Evolutionary conservation across 2,797 vertebrate genomes (phyloP).

Genomic region (Heteromormyrus szaboi): DNA sequence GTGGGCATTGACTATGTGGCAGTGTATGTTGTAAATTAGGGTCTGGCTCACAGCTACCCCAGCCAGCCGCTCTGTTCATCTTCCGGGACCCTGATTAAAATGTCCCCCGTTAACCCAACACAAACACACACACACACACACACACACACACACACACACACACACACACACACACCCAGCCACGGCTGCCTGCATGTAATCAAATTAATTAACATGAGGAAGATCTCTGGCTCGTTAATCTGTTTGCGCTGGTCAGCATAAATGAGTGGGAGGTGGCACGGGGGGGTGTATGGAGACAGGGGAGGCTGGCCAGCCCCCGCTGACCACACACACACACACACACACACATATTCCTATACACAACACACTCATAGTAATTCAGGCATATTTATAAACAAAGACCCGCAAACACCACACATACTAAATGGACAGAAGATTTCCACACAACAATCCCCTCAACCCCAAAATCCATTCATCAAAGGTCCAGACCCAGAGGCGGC

Average conservation of each 20-base stretch:
- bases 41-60: slow-evolving; percentile 51
- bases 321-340: background rate
- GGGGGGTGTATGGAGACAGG: background rate
- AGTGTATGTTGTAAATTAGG: slow-evolving; percentile 70
- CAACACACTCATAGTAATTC: slow-evolving; percentile 6
- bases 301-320: background rate
- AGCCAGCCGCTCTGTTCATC: slow-evolving; percentile 60
- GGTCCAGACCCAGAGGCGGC: background rate
- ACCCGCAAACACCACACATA: background rate
- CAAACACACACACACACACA: background rate
- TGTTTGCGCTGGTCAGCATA: slow-evolving; percentile 52
- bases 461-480: background rate
- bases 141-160: background rate
- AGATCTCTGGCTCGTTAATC: slow-evolving; percentile 66
- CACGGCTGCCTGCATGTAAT: slow-evolving; percentile 56
- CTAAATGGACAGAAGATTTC: background rate
- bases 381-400: background rate
- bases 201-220: slow-evolving; percentile 71
- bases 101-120: slow-evolving; percentile 44
- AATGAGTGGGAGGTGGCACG: slow-evolving; percentile 32
- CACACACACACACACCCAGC: slow-evolving; percentile 13
- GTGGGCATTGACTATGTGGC: slow-evolving; percentile 83
- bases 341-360: slow-evolving; percentile 4
- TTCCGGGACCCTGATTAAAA: slow-evolving; percentile 55
- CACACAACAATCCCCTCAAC: background rate